Conservation (phyloP, 1,140 invertebrate species). For the Bombus confusus region DNA sequence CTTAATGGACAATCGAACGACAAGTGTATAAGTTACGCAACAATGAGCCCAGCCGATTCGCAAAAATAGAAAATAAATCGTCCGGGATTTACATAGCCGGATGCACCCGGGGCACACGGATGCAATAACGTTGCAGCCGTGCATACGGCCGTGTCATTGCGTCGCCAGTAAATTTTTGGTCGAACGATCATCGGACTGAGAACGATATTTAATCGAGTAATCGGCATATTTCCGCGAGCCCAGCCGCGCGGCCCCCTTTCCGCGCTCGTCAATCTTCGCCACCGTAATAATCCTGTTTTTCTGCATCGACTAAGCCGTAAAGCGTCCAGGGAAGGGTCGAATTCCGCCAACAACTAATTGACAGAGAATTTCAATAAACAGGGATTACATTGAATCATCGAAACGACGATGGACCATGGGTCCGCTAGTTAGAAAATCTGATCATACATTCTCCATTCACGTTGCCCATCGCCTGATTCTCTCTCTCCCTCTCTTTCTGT, state of each 20-base stretch:
- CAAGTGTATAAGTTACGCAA: slow-evolving; percentile 44
- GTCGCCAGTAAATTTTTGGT: slow-evolving; percentile 50
- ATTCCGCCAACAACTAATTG: slow-evolving; percentile 29
- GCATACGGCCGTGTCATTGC: slow-evolving; percentile 40
- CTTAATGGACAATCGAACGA: slow-evolving; percentile 45
- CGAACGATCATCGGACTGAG: slow-evolving; percentile 32
- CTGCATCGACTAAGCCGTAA: slow-evolving; percentile 22
- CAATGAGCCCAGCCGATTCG: slow-evolving; percentile 39
- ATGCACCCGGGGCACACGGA: not conserved
- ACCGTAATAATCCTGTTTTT: slow-evolving; percentile 38
- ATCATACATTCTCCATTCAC: not conserved
- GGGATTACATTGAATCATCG: slow-evolving; percentile 22
- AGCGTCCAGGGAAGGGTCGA: not conserved
- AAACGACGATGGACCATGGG: not conserved
- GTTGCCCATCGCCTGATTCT: too few relatives aligned
- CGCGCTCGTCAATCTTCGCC: not conserved
- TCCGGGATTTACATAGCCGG: slow-evolving; percentile 39
- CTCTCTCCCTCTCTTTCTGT: too few relatives aligned
- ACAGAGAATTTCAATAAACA: slow-evolving; percentile 50
- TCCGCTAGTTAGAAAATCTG: slow-evolving; percentile 18
- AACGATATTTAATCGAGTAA: slow-evolving; percentile 56
- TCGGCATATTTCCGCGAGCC: slow-evolving; percentile 25
- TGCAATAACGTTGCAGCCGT: slow-evolving; percentile 25
- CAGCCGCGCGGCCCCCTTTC: not conserved
- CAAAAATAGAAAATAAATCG: slow-evolving; percentile 54